Evolutionary conservation across 2,888 invertebrate genomes (phyloP).

Genomic region (Malacosoma neustria): DNA sequence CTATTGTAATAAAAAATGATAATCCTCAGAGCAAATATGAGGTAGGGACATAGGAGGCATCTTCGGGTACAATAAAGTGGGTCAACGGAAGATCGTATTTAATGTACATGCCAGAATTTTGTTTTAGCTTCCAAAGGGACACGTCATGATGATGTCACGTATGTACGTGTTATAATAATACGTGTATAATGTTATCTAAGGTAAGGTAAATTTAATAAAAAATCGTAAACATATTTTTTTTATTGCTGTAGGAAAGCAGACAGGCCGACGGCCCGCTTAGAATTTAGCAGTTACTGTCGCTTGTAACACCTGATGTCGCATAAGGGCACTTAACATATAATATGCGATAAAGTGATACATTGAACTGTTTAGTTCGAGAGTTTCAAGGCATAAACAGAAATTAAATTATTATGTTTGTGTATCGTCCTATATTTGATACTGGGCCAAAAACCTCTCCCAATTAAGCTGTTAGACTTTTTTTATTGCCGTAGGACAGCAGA

Average conservation of each 20-base stretch:
- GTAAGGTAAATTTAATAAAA: background rate
- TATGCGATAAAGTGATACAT: no score
- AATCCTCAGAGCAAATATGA: slow-evolving; percentile 8
- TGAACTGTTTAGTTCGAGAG: no score
- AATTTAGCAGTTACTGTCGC: background rate
- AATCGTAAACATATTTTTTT: no score
- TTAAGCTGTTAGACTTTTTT: no score
- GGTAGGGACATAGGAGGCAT: slow-evolving; percentile 26
- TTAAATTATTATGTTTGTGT: no score
- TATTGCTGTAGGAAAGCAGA: no score
- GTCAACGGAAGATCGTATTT: slow-evolving; percentile 35
- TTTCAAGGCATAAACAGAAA: no score
- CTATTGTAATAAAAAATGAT: slow-evolving; percentile 22
- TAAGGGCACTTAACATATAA: background rate
- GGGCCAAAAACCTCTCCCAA: no score
- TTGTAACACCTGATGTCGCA: background rate
- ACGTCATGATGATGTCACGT: slow-evolving; percentile 20
- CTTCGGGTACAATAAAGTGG: slow-evolving; percentile 24
- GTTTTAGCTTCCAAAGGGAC: slow-evolving; percentile 34
- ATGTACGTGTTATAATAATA: background rate
- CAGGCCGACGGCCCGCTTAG: no score
- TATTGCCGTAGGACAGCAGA: no score
- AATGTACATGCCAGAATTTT: slow-evolving; percentile 34
- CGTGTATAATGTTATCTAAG: background rate
- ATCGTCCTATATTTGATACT: no score